Conservation (phyloP, 2,888 invertebrate genomes). For the Stramonita haemastoma region DNA sequence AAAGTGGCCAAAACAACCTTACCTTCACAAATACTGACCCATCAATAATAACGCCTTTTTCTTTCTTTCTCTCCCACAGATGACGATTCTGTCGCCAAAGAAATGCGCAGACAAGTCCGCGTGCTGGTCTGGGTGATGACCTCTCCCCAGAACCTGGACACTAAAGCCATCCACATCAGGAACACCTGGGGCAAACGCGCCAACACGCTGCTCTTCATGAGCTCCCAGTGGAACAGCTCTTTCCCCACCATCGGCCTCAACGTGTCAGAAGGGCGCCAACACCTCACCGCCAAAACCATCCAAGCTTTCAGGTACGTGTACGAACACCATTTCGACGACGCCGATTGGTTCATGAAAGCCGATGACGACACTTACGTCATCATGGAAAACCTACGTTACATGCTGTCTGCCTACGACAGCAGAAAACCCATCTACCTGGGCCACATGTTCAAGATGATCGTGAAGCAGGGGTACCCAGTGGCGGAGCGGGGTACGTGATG, state of each 20-base stretch:
- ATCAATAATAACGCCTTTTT: background rate
- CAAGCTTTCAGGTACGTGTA: constrained; percentile 81
- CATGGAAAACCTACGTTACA: constrained; percentile 88
- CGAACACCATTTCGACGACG: constrained; percentile 87
- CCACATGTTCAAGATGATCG: constrained; percentile 68
- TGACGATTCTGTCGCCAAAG: constrained; percentile 58
- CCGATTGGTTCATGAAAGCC: constrained; percentile 99
- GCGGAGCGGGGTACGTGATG: constrained; percentile 89
- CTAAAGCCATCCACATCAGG: constrained; percentile 89
- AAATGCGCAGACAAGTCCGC: constrained; percentile 86
- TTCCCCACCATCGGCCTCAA: constrained; percentile 85
- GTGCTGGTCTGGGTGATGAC: constrained; percentile 98
- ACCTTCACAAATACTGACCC: background rate
- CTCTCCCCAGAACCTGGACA: constrained; percentile 90
- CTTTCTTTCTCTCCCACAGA: constrained; percentile 48
- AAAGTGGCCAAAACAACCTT: background rate
- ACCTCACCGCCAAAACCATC: constrained; percentile 97
- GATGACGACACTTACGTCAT: constrained; percentile 98
- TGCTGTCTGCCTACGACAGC: constrained; percentile 83
- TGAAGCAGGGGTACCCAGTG: constrained; percentile 77
- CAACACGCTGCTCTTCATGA: constrained; percentile 75
- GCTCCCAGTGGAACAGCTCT: constrained; percentile 81
- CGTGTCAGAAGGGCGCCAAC: constrained; percentile 90
- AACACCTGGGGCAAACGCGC: constrained; percentile 70
- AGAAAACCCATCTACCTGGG: constrained; percentile 88